These are phyloP conservation scores for Pristionchus japonicus DNA, from an alignment of 2,888 invertebrate species.

Conservation along the genomic window DNA sequence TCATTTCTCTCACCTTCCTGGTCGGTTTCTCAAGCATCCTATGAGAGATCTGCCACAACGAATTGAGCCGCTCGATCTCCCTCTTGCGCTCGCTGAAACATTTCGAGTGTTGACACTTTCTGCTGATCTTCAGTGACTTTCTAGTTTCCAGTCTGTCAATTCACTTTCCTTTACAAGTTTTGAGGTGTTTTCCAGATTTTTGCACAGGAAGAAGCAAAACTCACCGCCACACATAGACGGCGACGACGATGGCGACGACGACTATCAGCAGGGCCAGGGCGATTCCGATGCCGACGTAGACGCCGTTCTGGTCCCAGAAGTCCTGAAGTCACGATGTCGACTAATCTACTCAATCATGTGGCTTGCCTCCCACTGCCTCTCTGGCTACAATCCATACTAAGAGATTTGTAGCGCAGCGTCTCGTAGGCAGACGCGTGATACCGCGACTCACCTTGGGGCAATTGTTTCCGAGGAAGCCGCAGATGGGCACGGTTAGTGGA, in stretches of 20 bases:
- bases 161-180: too few relatives aligned
- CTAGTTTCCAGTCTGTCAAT: too few relatives aligned
- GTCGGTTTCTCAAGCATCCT: slow-evolving; percentile 15
- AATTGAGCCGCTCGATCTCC: slow-evolving; percentile 43
- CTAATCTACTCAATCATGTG: not conserved
- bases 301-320: slow-evolving; percentile 47
- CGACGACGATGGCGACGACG: not conserved
- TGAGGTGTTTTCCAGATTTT: too few relatives aligned
- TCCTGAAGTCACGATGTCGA: too few relatives aligned
- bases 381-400: too few relatives aligned
- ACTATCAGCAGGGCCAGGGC: not conserved
- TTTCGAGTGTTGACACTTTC: too few relatives aligned
- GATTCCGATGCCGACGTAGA: slow-evolving; percentile 25
- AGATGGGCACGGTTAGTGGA: slow-evolving; percentile 30
- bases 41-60: slow-evolving; percentile 42
- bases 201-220: not conserved
- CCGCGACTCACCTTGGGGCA: slow-evolving; percentile 46
- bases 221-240: slow-evolving; percentile 11
- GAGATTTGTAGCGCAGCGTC: too few relatives aligned
- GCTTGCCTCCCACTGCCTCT: too few relatives aligned
- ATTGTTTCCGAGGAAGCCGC: slow-evolving; percentile 24
- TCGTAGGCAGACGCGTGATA: too few relatives aligned
- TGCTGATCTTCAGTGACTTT: too few relatives aligned
- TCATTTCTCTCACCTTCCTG: not conserved
- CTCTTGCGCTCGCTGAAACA: slow-evolving; percentile 39